Conservation (phyloP, 2,113 vertebrate species). For the Stigmatopora nigra region DNA sequence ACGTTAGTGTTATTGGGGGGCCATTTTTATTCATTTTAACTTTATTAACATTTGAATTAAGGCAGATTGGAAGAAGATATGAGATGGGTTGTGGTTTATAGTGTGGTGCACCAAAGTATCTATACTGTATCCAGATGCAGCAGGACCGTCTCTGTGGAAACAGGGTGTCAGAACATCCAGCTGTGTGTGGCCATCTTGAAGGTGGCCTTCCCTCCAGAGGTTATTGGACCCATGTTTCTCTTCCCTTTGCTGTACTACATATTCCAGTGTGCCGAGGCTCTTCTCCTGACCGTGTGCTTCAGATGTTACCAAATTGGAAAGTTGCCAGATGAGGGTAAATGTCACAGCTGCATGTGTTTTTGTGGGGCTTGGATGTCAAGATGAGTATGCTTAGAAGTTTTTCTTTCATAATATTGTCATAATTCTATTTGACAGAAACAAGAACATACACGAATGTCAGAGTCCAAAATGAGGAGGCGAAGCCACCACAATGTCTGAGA, state of each 20-base stretch:
- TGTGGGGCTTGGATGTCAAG: not conserved
- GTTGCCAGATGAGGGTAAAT: constrained; percentile 45
- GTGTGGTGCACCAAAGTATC: not conserved
- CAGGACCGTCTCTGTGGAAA: constrained; percentile 76
- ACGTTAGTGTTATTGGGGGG: too few species aligned
- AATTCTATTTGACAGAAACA: constrained; percentile 31
- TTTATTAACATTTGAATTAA: too few species aligned
- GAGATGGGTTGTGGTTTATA: too few species aligned
- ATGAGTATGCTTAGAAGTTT: not conserved
- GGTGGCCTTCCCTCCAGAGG: constrained; percentile 67
- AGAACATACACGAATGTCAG: not conserved
- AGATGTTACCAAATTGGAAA: constrained; percentile 63
- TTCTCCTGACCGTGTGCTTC: constrained; percentile 69
- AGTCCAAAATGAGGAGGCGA: constrained; percentile 20
- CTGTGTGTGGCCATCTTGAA: constrained; percentile 76
- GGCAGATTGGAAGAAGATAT: too few species aligned
- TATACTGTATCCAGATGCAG: constrained; percentile 58
- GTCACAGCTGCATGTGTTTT: constrained; percentile 36
- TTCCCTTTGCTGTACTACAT: constrained; percentile 77
- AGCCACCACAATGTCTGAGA: not conserved
- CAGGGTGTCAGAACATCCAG: constrained; percentile 80
- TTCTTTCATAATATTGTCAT: not conserved
- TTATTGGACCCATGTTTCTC: constrained; percentile 74
- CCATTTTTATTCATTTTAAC: too few species aligned
- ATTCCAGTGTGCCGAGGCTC: constrained; percentile 73